phyloP scores from a whole-genome alignment of 2,888 invertebrate species.

The Ctenicera cuprea region DNA sequence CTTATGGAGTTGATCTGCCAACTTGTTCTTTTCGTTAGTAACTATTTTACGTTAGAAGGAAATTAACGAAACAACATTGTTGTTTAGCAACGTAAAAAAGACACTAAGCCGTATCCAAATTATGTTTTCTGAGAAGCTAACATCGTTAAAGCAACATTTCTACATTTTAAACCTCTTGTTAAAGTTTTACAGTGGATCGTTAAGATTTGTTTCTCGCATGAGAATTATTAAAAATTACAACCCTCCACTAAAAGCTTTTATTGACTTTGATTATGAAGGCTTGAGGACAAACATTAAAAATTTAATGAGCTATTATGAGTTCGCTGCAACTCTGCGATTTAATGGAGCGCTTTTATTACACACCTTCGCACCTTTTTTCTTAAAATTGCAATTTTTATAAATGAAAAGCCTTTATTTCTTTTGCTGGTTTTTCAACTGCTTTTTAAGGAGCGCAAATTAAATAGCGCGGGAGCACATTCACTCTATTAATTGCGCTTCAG shows the following conservation, averaged over 20 bases:
- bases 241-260: conserved; percentile 22
- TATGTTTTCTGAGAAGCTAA: background rate
- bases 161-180: conserved; percentile 9
- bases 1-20: too few species aligned
- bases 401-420: conserved; percentile 11
- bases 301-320: conserved; percentile 31
- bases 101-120: background rate
- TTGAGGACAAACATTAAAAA: conserved; percentile 34
- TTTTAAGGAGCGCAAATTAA: conserved; percentile 12
- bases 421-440: background rate
- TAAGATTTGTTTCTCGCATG: conserved; percentile 21
- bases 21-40: too few species aligned
- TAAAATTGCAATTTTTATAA: conserved; percentile 25
- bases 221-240: conserved; percentile 31
- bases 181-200: conserved; percentile 18
- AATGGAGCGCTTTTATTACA: conserved; percentile 26
- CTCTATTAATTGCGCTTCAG: conserved; percentile 36
- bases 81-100: background rate
- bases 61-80: background rate
- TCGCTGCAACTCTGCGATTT: conserved; percentile 24
- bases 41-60: too few species aligned
- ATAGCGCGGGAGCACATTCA: background rate
- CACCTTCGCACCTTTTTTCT: conserved; percentile 22
- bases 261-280: conserved; percentile 28
- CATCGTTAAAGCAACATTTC: background rate